Evolutionary conservation across 1,140 invertebrate species (phyloP).

Genomic region (Drosophila saltans): DNA sequence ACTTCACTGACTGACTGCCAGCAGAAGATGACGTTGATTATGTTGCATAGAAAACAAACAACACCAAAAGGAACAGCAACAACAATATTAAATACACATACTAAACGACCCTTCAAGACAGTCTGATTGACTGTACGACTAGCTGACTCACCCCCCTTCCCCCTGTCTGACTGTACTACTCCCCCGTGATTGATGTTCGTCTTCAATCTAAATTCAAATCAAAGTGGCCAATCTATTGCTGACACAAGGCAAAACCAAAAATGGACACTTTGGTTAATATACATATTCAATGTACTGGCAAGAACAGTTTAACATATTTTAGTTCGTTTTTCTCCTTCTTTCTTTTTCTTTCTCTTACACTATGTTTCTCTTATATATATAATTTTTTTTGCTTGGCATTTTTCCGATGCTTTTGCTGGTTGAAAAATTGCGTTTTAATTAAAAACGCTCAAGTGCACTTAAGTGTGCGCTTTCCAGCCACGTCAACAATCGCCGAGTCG

Average conservation of each 20-base stretch:
- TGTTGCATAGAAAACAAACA: conserved; percentile 41
- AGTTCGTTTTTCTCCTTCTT: conserved; percentile 16
- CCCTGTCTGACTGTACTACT: conserved; percentile 55
- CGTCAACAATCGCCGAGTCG: conserved; percentile 56
- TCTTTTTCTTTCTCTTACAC: neutral
- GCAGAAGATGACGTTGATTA: conserved; percentile 64
- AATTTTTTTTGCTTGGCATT: conserved; percentile 9
- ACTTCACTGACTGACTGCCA: conserved; percentile 27
- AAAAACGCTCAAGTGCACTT: conserved; percentile 81
- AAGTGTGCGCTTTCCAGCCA: conserved; percentile 73
- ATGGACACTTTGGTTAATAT: conserved; percentile 15
- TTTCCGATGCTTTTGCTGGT: conserved; percentile 49
- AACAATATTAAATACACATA: conserved; percentile 37
- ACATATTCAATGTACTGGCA: conserved; percentile 44
- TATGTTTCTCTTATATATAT: neutral
- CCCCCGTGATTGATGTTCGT: conserved; percentile 60
- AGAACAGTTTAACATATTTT: conserved; percentile 45
- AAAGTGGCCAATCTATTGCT: conserved; percentile 30
- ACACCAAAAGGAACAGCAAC: conserved; percentile 31
- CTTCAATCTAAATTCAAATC: conserved; percentile 36
- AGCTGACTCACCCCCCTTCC: conserved; percentile 21
- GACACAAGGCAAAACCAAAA: conserved; percentile 34
- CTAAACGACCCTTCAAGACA: conserved; percentile 45
- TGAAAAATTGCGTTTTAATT: conserved; percentile 79
- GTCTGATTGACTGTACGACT: conserved; percentile 58